Conservation (phyloP, 2,113 vertebrate species). For the Cinclus mexicanus region DNA sequence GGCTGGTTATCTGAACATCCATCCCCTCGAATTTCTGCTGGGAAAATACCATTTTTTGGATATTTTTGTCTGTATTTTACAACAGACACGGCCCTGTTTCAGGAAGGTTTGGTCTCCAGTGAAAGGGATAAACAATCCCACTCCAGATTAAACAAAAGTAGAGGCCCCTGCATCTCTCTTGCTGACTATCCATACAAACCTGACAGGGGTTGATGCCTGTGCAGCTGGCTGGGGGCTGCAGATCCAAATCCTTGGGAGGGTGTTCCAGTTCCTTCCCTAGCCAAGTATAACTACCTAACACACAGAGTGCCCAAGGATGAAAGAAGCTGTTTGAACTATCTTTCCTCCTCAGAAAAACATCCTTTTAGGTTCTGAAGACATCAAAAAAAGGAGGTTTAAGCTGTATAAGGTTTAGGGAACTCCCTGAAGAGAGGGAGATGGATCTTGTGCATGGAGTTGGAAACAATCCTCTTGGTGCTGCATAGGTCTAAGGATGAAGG, state of each 20-base stretch:
- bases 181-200: not conserved
- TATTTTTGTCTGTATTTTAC: not conserved
- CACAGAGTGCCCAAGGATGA: not conserved
- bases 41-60: accelerated
- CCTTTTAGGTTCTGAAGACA: not conserved
- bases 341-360: not conserved
- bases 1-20: not conserved
- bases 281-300: not conserved
- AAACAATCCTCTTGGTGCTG: not conserved
- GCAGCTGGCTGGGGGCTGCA: not conserved
- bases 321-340: not conserved
- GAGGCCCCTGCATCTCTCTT: not conserved
- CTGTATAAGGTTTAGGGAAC: not conserved
- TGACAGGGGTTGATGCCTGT: not conserved
- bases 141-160: not conserved
- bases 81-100: not conserved
- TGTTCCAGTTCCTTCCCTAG: not conserved
- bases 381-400: not conserved
- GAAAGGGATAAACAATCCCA: not conserved
- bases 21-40: not conserved
- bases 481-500: not conserved
- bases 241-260: not conserved
- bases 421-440: not conserved
- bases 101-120: not conserved
- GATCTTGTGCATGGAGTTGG: not conserved